Percentiles rank a stretch among this genome's conserved stretches.
Conservation (phyloP, 2,113 vertebrate genomes). For the Panthera tigris region DNA sequence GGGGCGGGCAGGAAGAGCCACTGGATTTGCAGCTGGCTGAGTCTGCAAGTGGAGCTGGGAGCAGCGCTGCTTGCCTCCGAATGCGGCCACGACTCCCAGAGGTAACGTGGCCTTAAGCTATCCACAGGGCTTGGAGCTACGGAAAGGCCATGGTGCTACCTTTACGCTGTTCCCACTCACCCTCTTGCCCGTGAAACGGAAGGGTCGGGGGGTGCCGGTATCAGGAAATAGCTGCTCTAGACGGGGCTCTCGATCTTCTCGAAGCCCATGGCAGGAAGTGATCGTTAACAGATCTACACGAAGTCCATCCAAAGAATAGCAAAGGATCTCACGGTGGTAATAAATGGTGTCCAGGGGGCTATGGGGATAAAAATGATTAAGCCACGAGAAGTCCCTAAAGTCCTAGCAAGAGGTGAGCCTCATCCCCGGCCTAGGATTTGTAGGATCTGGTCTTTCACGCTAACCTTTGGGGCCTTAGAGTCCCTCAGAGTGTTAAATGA, state of each 20-base stretch:
- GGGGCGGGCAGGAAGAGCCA: not conserved
- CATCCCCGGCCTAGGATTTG: not conserved
- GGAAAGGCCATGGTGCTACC: not conserved
- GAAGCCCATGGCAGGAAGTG: constrained; percentile 94
- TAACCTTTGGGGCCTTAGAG: not conserved
- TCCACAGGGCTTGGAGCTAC: not conserved
- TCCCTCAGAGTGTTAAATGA: not conserved
- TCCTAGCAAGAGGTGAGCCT: not conserved
- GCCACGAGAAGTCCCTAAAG: not conserved
- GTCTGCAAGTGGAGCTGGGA: not conserved
- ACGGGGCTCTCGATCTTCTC: constrained; percentile 91
- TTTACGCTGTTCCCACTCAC: constrained; percentile 80
- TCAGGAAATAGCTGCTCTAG: constrained; percentile 96
- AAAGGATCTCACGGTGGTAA: constrained; percentile 96
- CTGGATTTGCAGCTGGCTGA: constrained; percentile 19
- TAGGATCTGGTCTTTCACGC: not conserved
- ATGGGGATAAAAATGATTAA: not conserved
- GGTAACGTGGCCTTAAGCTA: not conserved
- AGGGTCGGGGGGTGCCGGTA: constrained; percentile 89
- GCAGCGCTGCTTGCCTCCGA: not conserved
- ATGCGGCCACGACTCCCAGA: not conserved
- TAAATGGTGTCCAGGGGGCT: constrained; percentile 91
- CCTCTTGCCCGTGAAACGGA: constrained; percentile 91
- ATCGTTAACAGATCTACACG: constrained; percentile 96
- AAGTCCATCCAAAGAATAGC: constrained; percentile 94